Percentiles rank a stretch among this genome's conserved stretches.
Conservation (phyloP, 2,888 invertebrate species). For the Tachina grossa region DNA sequence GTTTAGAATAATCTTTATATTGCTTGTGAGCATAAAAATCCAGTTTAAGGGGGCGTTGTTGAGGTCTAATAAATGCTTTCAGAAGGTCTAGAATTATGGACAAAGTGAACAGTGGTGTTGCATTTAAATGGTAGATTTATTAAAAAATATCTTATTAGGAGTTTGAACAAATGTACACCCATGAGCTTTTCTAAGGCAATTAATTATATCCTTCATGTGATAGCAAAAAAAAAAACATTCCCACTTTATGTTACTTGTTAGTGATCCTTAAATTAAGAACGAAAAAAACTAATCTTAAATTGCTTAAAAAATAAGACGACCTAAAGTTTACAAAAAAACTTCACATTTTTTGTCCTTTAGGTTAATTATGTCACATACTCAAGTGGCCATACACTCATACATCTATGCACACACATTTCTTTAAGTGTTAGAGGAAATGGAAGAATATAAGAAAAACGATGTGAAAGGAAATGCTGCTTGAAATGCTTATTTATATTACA, state of each 20-base stretch:
- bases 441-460: slow-evolving; percentile 6
- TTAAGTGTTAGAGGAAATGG: slow-evolving; percentile 14
- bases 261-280: slow-evolving; percentile 20
- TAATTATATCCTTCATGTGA: no score
- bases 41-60: neutral
- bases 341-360: neutral
- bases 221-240: no score
- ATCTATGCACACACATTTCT: neutral
- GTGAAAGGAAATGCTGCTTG: slow-evolving; percentile 1
- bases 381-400: slow-evolving; percentile 26
- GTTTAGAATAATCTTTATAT: slow-evolving; percentile 6
- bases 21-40: neutral
- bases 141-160: slow-evolving; percentile 3
- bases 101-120: neutral
- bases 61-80: neutral
- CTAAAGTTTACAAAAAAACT: slow-evolving; percentile 51
- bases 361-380: slow-evolving; percentile 49
- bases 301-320: slow-evolving; percentile 19
- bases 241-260: neutral
- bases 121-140: slow-evolving; percentile 4
- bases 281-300: slow-evolving; percentile 55
- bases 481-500: slow-evolving; percentile 22
- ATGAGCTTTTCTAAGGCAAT: no score
- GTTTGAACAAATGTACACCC: neutral
- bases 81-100: neutral